Evolutionary conservation across 2,888 invertebrate species (phyloP).

Genomic region (Campoplex nolae): DNA sequence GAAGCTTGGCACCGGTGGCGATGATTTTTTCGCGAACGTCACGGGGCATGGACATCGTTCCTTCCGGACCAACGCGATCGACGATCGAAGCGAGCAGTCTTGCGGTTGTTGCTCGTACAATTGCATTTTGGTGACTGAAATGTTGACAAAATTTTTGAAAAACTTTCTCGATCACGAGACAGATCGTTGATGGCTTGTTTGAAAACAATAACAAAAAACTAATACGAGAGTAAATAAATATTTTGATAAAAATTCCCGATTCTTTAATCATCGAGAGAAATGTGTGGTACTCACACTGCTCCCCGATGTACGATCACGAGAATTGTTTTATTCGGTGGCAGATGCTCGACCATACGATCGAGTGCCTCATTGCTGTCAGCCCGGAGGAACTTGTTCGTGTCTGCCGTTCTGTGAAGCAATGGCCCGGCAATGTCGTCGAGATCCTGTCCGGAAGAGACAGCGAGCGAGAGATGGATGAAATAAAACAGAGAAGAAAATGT

Average conservation of each 20-base stretch:
- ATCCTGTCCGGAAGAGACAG: conserved; percentile 86
- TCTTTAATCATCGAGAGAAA: too few species aligned
- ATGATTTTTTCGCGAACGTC: conserved; percentile 93
- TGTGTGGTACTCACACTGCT: conserved; percentile 84
- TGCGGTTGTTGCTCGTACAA: conserved; percentile 94
- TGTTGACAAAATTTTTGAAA: neutral
- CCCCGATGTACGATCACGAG: conserved; percentile 89
- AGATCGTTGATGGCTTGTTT: too few species aligned
- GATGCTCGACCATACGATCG: conserved; percentile 92
- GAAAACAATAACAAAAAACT: neutral
- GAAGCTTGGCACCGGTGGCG: conserved; percentile 92
- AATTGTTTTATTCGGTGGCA: conserved; percentile 89
- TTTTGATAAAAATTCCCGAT: too few species aligned
- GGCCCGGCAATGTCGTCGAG: conserved; percentile 93
- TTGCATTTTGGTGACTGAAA: conserved; percentile 92
- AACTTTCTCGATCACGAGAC: neutral
- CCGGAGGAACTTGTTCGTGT: conserved; percentile 96
- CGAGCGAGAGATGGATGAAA: conserved; percentile 1
- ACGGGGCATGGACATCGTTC: conserved; percentile 89
- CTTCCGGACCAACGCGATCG: conserved; percentile 90
- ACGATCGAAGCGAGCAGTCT: conserved; percentile 91
- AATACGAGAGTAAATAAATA: too few species aligned
- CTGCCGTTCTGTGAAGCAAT: conserved; percentile 94
- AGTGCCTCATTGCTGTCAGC: conserved; percentile 95
- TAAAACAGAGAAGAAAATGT: neutral